Percentiles rank a stretch among this genome's conserved stretches.
These are phyloP conservation scores for Otolemur garnettii DNA, from an alignment of 2,113 vertebrate species.

Conservation along the genomic window DNA sequence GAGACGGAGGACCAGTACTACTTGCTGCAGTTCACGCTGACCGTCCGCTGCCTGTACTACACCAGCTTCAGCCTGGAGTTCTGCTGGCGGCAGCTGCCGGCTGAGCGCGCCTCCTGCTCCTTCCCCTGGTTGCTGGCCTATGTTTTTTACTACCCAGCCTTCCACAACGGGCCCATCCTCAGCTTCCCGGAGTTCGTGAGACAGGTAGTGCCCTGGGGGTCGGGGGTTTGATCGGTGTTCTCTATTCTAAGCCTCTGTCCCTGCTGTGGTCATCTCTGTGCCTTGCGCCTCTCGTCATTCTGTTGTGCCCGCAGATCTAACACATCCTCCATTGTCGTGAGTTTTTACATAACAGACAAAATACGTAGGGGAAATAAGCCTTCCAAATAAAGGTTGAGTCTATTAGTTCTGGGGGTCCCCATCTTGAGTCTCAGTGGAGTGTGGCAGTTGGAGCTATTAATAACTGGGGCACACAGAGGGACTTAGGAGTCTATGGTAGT, in stretches of 20 bases:
- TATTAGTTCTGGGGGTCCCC: not conserved
- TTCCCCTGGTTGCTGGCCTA: constrained; percentile 93
- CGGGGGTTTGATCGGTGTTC: not conserved
- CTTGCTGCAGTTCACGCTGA: constrained; percentile 95
- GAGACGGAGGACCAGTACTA: constrained; percentile 93
- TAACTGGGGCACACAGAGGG: not conserved
- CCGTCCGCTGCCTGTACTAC: constrained; percentile 94
- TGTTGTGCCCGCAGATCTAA: not conserved
- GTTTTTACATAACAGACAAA: not conserved
- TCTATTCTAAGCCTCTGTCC: too few species aligned
- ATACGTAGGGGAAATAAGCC: not conserved
- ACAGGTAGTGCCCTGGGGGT: constrained; percentile 88
- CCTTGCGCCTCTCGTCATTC: not conserved
- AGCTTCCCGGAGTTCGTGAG: constrained; percentile 92
- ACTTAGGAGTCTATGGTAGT: not conserved
- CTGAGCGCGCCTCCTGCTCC: constrained; percentile 65
- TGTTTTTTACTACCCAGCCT: constrained; percentile 96
- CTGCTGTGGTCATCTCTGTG: rapidly evolving
- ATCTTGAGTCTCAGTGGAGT: not conserved
- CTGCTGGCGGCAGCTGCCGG: constrained; percentile 86
- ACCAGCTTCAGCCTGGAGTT: constrained; percentile 96
- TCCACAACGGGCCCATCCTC: constrained; percentile 97
- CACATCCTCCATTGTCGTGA: too few species aligned
- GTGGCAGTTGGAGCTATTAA: not conserved
- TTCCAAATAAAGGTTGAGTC: not conserved